A percentile compares a stretch with the other conserved stretches of the same genome.
Evolutionary conservation across 2,888 invertebrate species (phyloP).

Genomic region (Euzetes globulus): DNA sequence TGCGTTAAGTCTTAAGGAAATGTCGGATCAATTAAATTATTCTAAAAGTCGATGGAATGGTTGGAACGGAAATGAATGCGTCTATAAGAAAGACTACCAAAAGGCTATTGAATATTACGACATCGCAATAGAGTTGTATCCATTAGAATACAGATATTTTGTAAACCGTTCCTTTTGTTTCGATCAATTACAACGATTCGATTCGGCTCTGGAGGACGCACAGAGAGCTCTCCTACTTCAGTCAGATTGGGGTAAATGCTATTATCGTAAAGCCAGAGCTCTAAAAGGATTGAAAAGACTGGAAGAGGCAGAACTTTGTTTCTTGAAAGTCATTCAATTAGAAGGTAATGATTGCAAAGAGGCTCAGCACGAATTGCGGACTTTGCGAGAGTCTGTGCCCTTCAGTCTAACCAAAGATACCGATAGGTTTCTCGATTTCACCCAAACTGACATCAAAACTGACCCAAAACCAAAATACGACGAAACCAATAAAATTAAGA

Average conservation of each 20-base stretch:
- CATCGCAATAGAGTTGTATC: neutral
- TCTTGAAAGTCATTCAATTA: neutral
- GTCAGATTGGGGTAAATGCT: slow-evolving; percentile 51
- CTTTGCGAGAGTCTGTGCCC: neutral
- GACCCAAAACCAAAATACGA: neutral
- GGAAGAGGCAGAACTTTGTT: neutral
- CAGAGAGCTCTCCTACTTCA: slow-evolving; percentile 50
- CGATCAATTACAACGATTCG: slow-evolving; percentile 38
- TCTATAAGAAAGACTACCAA: neutral
- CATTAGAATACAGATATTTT: slow-evolving; percentile 45
- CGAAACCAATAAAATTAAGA: neutral
- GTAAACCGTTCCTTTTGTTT: slow-evolving; percentile 51
- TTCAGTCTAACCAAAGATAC: too few relatives aligned
- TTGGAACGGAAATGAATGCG: neutral
- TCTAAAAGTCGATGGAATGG: neutral
- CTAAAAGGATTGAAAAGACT: slow-evolving; percentile 46
- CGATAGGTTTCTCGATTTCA: too few relatives aligned
- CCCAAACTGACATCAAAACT: neutral
- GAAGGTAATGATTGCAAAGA: neutral
- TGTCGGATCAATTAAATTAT: neutral
- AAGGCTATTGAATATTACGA: neutral
- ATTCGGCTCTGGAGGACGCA: slow-evolving; percentile 49
- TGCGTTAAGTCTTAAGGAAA: too few relatives aligned
- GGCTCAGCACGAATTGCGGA: neutral
- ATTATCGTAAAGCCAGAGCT: slow-evolving; percentile 51